Evolutionary conservation across 2,113 vertebrate species (phyloP), one percentile per base, ranked within the genome.

Genomic region (Gavia stellata): DNA sequence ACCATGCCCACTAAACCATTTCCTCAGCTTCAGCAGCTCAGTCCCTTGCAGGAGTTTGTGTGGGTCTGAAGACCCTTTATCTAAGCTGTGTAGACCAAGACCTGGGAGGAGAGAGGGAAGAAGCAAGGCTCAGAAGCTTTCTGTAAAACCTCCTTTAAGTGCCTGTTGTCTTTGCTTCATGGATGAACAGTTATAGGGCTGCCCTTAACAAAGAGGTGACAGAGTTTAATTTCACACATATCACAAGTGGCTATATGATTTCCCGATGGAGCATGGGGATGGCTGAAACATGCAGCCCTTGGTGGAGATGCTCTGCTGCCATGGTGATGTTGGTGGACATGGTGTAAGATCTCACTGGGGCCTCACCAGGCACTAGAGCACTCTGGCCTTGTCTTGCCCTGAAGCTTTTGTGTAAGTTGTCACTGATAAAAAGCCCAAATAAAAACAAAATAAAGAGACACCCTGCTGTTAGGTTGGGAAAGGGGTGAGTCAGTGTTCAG

Each of bases 161-260:
- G 40, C 29, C 62, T n/a, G 42, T 47, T 88, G 38, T 77, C 75
- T 96, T 86, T 59, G 28, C 62, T 61, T 89, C 84, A 10, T 78
- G 88, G 55, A 53, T 73, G 49, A 88, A 29, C 6, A 34, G n/a
- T 61, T 66, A 20, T 1, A 66, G 91, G 88, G 72, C 85, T 82
- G 56, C 86, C 82, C 70, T 87, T 81, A 77, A 71, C 50, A 61
- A 81, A 87, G 66, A 67, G 77, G 52, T 71, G 80, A 38, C 34
- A 49, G 87, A 77, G 81, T 83, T 95, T 91, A 88, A 91, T 95
- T 94, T 90, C 81, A 85, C 73, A 93, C 58, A 79, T 80, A 36
- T 53, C 8, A 5, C 23, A 50, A 71, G 73, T 1, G 6, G 33
- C 9, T 36, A 10, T 50, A 42, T 47, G 90, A 86, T 88, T 94